These are phyloP conservation scores for Nesometra sesokonis DNA, from an alignment of 35 echinoderm and acorn worm genomes.

Conservation along the genomic window DNA sequence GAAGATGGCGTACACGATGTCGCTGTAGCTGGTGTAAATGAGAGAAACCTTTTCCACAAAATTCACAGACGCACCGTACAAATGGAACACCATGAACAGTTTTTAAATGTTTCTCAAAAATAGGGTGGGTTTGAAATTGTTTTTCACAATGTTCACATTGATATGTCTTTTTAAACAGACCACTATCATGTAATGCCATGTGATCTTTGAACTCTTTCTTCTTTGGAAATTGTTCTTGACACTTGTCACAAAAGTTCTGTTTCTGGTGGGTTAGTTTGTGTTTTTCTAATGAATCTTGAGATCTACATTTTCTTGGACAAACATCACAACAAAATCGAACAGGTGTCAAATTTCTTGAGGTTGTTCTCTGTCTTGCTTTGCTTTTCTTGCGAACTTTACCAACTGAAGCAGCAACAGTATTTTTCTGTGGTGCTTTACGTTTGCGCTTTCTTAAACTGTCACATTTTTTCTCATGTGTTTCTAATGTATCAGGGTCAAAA, in stretches of 20 bases:
- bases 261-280: background rate
- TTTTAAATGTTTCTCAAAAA: conserved; percentile 51
- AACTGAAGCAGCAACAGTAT: background rate
- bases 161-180: conserved; percentile 35
- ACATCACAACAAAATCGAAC: background rate
- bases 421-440: background rate
- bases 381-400: background rate
- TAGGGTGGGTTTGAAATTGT: conserved; percentile 31
- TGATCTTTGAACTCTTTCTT: background rate
- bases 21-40: conserved; percentile 41
- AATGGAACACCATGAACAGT: conserved; percentile 17
- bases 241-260: background rate
- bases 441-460: background rate
- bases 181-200: background rate
- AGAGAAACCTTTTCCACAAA: conserved; percentile 63
- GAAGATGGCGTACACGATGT: conserved; percentile 46
- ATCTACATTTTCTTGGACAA: background rate
- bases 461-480: background rate
- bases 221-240: background rate
- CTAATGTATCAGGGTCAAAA: background rate
- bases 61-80: conserved; percentile 53
- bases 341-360: background rate
- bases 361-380: background rate
- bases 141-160: conserved; percentile 46
- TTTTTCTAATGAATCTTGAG: background rate